Conservation (phyloP, 1,140 invertebrate genomes). For the Meloidogyne chitwoodi region DNA sequence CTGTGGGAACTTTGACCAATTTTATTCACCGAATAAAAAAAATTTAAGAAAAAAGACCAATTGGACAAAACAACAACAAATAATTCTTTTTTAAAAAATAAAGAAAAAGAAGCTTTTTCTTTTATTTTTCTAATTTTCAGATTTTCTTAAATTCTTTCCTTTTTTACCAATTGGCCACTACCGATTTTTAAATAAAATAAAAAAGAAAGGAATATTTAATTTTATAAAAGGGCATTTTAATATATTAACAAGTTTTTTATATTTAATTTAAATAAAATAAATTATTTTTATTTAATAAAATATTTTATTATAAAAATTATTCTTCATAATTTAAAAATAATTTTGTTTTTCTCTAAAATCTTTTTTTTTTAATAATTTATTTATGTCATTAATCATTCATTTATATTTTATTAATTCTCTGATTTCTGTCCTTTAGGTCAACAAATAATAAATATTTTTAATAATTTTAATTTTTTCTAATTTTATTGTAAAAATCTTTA, state of each 20-base stretch:
- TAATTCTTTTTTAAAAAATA: neutral
- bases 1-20: slow-evolving; percentile 3
- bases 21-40: neutral
- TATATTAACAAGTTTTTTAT: too few species aligned
- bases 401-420: too few species aligned
- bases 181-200: neutral
- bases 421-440: neutral
- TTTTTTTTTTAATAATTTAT: too few species aligned
- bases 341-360: too few species aligned
- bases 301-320: too few species aligned
- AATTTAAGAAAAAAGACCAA: neutral
- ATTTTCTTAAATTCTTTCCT: neutral
- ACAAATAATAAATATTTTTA: too few species aligned
- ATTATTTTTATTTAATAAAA: too few species aligned
- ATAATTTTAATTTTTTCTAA: neutral
- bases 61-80: neutral
- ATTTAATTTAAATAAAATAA: too few species aligned
- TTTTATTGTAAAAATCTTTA: neutral
- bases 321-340: too few species aligned
- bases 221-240: neutral
- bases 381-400: too few species aligned
- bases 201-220: neutral
- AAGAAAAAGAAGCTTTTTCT: neutral
- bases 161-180: too few species aligned
- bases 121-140: neutral